phyloP scores from a whole-genome alignment of 2,797 vertebrate genomes.

The Danio aesculapii region DNA sequence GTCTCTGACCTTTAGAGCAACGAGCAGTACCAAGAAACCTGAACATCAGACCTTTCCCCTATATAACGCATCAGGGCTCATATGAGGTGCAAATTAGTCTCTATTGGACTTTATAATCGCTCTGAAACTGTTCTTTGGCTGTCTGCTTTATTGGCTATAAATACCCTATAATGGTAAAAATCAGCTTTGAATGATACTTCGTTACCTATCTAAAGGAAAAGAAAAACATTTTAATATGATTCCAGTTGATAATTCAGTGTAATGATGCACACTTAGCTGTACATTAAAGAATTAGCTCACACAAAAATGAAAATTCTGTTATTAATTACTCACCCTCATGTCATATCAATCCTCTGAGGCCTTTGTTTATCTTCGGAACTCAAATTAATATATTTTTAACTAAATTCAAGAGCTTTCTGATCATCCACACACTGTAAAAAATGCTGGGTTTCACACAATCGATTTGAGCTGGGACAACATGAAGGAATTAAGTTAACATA shows the following conservation, averaged over 20 bases:
- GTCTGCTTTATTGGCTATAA: not conserved
- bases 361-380: no score
- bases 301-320: no score
- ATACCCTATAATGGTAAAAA: not conserved
- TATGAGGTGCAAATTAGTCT: slow-evolving; percentile 5
- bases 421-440: no score
- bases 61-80: not conserved
- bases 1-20: slow-evolving; percentile 51
- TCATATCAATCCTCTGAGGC: no score
- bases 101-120: slow-evolving; percentile 1
- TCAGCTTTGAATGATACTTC: not conserved
- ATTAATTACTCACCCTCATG: no score
- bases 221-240: not conserved
- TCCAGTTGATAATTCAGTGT: not conserved
- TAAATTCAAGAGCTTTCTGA: no score
- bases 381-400: no score
- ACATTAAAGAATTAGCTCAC: not conserved
- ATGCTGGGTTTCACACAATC: no score
- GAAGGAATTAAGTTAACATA: no score
- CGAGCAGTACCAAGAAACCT: slow-evolving; percentile 1
- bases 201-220: not conserved
- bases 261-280: not conserved
- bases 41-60: slow-evolving; percentile 18
- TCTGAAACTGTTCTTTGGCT: slow-evolving; percentile 11
- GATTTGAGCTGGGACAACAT: no score